phyloP scores from a whole-genome alignment of 2,113 vertebrate species.

The Noturus placidus region DNA sequence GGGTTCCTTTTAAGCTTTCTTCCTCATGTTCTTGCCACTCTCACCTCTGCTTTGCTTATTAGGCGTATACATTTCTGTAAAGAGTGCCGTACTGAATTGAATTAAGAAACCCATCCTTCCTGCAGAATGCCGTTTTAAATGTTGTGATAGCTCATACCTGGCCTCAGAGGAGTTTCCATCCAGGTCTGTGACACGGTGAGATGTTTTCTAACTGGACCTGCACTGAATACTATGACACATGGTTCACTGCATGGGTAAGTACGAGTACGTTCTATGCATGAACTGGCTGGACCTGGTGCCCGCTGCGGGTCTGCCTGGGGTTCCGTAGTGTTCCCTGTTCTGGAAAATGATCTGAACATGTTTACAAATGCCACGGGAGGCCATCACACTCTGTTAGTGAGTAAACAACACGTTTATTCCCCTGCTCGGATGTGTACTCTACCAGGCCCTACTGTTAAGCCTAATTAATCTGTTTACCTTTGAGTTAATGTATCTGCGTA shows the following conservation, averaged over 20 bases:
- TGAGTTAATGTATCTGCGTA: conserved; percentile 44
- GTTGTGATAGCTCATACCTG: neutral
- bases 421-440: conserved; percentile 18
- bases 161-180: neutral
- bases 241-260: neutral
- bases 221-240: neutral
- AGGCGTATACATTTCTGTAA: neutral
- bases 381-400: conserved; percentile 13
- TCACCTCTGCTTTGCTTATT: neutral
- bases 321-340: neutral
- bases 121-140: neutral
- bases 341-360: conserved; percentile 3
- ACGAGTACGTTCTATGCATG: neutral
- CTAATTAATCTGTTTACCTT: conserved; percentile 66
- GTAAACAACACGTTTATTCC: conserved; percentile 38
- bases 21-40: neutral
- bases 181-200: neutral
- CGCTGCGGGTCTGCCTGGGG: neutral
- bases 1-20: neutral
- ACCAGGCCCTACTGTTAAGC: conserved; percentile 53
- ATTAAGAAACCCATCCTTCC: neutral
- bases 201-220: neutral
- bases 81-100: neutral
- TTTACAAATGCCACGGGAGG: conserved; percentile 37
- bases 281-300: neutral